These are phyloP conservation scores for Conus betulinus DNA, from an alignment of 1,140 invertebrate genomes.

Conservation along the genomic window DNA sequence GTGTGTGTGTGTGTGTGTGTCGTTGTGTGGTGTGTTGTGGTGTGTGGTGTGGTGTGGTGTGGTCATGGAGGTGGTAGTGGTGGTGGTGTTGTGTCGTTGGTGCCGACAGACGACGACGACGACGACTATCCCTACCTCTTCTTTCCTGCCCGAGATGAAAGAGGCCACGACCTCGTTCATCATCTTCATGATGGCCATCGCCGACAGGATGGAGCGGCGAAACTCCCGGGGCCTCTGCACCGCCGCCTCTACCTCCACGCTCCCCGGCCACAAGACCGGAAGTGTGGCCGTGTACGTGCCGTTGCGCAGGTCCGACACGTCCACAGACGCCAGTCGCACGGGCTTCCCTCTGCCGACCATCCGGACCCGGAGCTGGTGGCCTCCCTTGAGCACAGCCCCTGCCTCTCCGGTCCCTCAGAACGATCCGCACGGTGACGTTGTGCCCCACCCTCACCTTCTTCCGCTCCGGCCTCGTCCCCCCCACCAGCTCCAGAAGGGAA, in stretches of 20 bases:
- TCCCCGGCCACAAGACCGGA: constrained; percentile 21
- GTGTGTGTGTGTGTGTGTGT: no score
- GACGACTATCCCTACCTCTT: background rate
- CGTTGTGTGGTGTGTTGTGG: no score
- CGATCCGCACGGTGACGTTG: constrained; percentile 2
- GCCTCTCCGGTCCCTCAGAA: background rate
- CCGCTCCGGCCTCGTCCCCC: background rate
- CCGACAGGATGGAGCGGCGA: background rate
- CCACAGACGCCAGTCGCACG: background rate
- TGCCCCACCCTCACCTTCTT: background rate
- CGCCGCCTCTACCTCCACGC: background rate
- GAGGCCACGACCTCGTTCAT: background rate
- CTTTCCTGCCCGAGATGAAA: background rate
- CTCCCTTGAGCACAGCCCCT: background rate
- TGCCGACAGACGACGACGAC: no score
- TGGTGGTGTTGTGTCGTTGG: no score
- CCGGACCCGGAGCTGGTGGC: constrained; percentile 28
- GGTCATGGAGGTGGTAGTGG: no score
- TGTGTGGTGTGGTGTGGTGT: no score
- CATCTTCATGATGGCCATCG: background rate
- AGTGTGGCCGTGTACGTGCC: constrained; percentile 20
- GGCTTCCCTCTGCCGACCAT: background rate
- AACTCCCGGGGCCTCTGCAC: background rate
- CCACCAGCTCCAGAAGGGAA: background rate
- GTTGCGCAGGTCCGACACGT: constrained; percentile 25